phyloP scores from a whole-genome alignment of 2,888 invertebrate species.

The Ichneumon xanthorius region DNA sequence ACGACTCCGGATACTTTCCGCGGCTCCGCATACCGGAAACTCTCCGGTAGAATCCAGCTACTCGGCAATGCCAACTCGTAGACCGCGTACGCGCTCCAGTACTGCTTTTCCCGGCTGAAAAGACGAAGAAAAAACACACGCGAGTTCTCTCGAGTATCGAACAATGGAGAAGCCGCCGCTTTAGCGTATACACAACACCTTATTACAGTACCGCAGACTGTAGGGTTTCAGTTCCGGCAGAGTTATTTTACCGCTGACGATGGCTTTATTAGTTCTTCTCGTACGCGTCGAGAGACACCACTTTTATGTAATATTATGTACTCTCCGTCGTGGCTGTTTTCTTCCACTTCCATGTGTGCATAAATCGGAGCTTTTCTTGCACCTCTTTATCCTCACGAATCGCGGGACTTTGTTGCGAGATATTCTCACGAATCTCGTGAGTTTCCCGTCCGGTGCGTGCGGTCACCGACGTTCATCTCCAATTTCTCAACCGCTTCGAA shows the following conservation, averaged over 20 bases:
- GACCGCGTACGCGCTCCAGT: conserved; percentile 4
- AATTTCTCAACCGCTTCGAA: conserved; percentile 17
- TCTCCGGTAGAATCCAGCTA: conserved; percentile 42
- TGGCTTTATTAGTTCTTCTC: conserved; percentile 58
- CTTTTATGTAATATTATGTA: conserved; percentile 14
- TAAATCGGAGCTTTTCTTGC: not conserved
- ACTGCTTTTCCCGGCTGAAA: conserved; percentile 20
- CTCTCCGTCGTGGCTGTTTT: conserved; percentile 8
- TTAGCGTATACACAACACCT: not conserved
- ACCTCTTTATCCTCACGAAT: not conserved
- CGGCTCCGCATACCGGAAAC: conserved; percentile 59
- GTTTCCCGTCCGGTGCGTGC: conserved; percentile 18
- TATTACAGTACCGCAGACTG: conserved; percentile 1
- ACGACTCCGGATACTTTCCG: conserved; percentile 58
- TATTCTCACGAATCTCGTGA: conserved; percentile 44
- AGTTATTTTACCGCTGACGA: conserved; percentile 33
- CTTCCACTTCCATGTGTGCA: not conserved
- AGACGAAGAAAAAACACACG: not conserved
- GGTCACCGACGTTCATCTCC: conserved; percentile 34
- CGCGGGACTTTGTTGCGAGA: not conserved
- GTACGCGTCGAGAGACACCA: conserved; percentile 17
- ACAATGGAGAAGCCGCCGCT: conserved; percentile 35
- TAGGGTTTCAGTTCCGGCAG: not conserved
- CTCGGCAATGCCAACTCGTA: not conserved
- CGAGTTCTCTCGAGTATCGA: conserved; percentile 33